phyloP scores from a whole-genome alignment of 2,888 invertebrate species.

The Drosophila subquinaria region DNA sequence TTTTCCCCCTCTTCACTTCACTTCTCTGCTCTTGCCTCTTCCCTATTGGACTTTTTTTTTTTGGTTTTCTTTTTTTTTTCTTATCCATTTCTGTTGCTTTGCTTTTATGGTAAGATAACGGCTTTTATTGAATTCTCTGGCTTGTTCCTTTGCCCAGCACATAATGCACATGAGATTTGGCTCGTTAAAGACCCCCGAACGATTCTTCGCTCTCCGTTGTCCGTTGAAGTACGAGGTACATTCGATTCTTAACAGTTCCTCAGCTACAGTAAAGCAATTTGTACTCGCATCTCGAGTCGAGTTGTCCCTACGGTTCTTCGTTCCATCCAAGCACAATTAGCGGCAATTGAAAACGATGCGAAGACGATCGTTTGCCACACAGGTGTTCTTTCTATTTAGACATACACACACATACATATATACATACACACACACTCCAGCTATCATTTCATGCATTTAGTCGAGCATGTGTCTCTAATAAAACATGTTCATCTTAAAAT shows the following conservation, averaged over 20 bases:
- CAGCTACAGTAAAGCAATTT: slow-evolving; percentile 41
- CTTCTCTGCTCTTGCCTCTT: not conserved
- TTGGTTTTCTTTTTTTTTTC: not conserved
- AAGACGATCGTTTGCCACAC: slow-evolving; percentile 39
- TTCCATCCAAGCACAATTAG: slow-evolving; percentile 46
- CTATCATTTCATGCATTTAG: not conserved
- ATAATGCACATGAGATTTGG: slow-evolving; percentile 47
- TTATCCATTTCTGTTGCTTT: slow-evolving; percentile 16
- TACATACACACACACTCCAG: not conserved
- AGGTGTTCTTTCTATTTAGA: slow-evolving; percentile 42
- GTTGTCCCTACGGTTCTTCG: slow-evolving; percentile 50
- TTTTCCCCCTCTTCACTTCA: slow-evolving; percentile 2
- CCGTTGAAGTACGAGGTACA: slow-evolving; percentile 2
- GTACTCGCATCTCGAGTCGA: slow-evolving; percentile 23
- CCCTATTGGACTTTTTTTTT: not conserved
- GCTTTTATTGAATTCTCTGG: slow-evolving; percentile 38
- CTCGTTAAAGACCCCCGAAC: slow-evolving; percentile 46
- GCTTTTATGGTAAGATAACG: slow-evolving; percentile 67
- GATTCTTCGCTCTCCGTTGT: slow-evolving; percentile 1
- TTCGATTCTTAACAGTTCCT: slow-evolving; percentile 31
- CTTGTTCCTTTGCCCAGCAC: slow-evolving; percentile 46
- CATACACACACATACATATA: slow-evolving; percentile 9
- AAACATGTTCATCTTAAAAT: not conserved
- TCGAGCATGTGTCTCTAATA: not conserved
- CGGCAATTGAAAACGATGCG: slow-evolving; percentile 54